Base-by-base conservation (phyloP, 2,113 vertebrate genomes). In the Synodontis membranacea region DNA sequence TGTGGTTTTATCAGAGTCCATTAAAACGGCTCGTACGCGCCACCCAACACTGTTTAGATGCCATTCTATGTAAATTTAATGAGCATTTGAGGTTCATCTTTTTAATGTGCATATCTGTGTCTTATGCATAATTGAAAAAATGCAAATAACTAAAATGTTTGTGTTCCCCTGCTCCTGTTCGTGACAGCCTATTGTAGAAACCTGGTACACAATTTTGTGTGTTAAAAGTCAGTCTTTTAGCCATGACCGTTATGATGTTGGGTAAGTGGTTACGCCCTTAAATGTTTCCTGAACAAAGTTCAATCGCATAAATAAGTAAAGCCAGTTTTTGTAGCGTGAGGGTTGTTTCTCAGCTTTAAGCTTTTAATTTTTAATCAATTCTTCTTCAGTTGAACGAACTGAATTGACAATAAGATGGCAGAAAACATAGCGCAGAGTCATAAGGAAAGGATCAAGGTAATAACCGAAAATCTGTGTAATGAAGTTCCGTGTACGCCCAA, bases 121-220 rank as follows among this genome's bases (percentile, higher is more conserved):
- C 92, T 94, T 88, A 93, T 95, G 92, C 92, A 95, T 95, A 93
- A 94, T 95, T 95, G 89, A 94, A 94, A 91, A 93, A 86, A 90
- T 90, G 91, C 92, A 93, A 93, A 93, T 93, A 92, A 91, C 91
- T 84, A 85, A 94, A 91, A 91, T 90, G 86, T 88, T 90, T 87
- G 90, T 92, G 83, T 93, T 93, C 86, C 76, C 42, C 75, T 56
- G 82, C 62, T 80, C 31, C 83, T 86, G 80, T 84, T 83, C 68
- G 17, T 88, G 39, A 60, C 15, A 75, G 74, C 79, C 56, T 78
- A 52, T 83, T 81, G 56, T 89, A 54, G 58, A 80, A 76, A 82
- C 31, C 58, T 39, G 34, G 48, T 25, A 75, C 76, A 81, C 44
- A 82, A 15, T 87, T 44, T 50, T 42, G 34, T 84, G 75, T 86